Evolutionary conservation across 37 sponge, comb jelly and placozoan species (phyloP).

Genomic region (Mnemiopsis leidyi): DNA sequence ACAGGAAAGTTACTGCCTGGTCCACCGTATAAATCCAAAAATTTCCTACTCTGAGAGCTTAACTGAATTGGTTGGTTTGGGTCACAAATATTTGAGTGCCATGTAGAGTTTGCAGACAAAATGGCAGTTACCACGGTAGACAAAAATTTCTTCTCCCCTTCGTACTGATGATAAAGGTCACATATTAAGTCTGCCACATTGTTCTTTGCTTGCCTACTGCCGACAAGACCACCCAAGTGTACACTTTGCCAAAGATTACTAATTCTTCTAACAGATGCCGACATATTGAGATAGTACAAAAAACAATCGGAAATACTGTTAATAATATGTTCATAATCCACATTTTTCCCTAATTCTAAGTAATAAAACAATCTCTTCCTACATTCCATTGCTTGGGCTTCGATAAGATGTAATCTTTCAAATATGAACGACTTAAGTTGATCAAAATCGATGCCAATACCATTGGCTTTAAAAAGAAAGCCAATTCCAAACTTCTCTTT

Average conservation of each 20-base stretch:
- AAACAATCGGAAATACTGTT: background rate
- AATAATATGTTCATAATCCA: background rate
- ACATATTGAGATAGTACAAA: constrained; percentile 22
- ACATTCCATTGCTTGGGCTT: constrained; percentile 31
- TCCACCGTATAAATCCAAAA: constrained; percentile 53
- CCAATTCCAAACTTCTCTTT: constrained; percentile 40
- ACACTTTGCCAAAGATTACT: constrained; percentile 54
- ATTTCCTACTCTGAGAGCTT: background rate
- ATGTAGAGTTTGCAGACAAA: constrained; percentile 27
- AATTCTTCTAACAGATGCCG: background rate
- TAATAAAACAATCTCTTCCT: constrained; percentile 17
- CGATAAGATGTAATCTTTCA: background rate
- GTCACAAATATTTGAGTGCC: constrained; percentile 57
- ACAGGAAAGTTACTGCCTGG: constrained; percentile 34
- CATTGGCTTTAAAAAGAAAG: background rate
- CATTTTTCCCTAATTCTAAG: constrained; percentile 3
- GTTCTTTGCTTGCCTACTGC: constrained; percentile 12
- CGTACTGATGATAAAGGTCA: constrained; percentile 50
- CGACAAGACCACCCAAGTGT: constrained; percentile 22
- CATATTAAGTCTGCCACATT: constrained; percentile 26
- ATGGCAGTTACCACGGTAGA: constrained; percentile 36
- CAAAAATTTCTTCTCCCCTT: constrained; percentile 36
- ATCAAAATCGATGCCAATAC: background rate
- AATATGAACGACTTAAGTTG: constrained; percentile 33
- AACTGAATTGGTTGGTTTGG: background rate